These are phyloP conservation scores for Danio kyathit DNA, from an alignment of 2,797 vertebrate species.

Conservation along the genomic window DNA sequence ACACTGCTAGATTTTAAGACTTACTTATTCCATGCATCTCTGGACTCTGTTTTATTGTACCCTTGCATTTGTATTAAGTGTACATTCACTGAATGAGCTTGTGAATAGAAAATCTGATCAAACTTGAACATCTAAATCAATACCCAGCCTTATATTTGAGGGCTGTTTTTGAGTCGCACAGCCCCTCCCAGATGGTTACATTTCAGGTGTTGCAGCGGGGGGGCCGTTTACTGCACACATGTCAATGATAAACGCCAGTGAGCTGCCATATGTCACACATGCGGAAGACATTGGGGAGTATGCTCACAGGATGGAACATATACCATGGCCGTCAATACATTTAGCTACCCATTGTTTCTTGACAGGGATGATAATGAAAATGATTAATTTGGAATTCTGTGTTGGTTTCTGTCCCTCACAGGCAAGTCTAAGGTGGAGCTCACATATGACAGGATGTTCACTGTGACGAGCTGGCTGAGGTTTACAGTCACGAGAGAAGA, in stretches of 20 bases:
- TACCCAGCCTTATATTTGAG: too few relatives aligned
- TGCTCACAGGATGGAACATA: conserved; percentile 14
- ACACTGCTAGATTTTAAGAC: too few relatives aligned
- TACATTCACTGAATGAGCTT: too few relatives aligned
- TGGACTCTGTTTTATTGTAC: too few relatives aligned
- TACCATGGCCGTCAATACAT: conserved; percentile 23
- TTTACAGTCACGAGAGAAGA: conserved; percentile 92
- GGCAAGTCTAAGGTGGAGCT: conserved; percentile 90
- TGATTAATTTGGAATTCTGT: background rate
- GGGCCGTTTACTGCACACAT: conserved; percentile 51
- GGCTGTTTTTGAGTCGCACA: conserved; percentile 63
- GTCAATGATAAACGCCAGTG: conserved; percentile 42
- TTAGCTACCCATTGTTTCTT: conserved; percentile 21
- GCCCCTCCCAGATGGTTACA: conserved; percentile 54
- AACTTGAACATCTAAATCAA: too few relatives aligned
- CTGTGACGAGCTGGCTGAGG: conserved; percentile 90
- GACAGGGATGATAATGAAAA: conserved; percentile 22
- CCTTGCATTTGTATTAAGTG: too few relatives aligned
- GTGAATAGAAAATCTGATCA: too few relatives aligned
- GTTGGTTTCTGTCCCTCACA: conserved; percentile 61
- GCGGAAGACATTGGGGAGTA: conserved; percentile 1
- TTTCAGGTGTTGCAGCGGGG: conserved; percentile 53
- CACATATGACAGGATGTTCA: conserved; percentile 93
- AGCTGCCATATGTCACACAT: conserved; percentile 43
- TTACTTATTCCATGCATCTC: too few relatives aligned